These are phyloP conservation scores for Thermophis baileyi DNA, from an alignment of 2,113 vertebrate species.

Conservation along the genomic window DNA sequence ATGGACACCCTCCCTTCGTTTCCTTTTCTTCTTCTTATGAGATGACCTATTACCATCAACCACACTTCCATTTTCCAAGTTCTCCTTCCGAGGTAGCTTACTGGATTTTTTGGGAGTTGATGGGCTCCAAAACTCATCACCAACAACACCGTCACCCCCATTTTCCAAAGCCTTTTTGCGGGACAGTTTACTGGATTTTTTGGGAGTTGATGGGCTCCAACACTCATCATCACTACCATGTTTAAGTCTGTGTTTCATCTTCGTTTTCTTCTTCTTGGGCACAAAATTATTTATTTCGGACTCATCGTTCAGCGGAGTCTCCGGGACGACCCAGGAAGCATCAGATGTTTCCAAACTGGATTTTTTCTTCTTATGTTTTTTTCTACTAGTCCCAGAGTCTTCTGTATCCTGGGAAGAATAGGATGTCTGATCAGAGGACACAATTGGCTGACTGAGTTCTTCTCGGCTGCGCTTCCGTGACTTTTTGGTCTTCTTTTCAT, in stretches of 20 bases:
- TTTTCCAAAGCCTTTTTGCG: not conserved
- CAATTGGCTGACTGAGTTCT: fast-evolving
- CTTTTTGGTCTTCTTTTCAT: slow-evolving; percentile 47
- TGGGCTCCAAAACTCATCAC: fast-evolving
- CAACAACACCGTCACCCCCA: fast-evolving
- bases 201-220: not conserved
- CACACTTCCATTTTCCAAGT: fast-evolving
- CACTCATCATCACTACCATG: fast-evolving
- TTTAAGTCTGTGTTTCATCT: fast-evolving
- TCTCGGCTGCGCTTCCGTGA: fast-evolving
- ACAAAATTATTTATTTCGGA: not conserved
- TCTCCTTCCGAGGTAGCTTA: not conserved
- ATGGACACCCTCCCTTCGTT: not conserved
- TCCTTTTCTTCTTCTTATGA: slow-evolving; percentile 27
- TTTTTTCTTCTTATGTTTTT: not conserved
- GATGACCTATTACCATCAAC: not conserved
- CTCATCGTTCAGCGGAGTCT: not conserved
- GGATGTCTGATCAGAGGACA: too few species aligned
- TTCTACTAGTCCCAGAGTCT: not conserved
- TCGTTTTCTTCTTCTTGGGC: slow-evolving; percentile 34
- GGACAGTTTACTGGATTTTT: not conserved
- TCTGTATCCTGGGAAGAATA: not conserved
- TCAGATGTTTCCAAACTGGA: not conserved
- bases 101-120: not conserved
- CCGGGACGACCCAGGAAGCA: not conserved